Evolutionary conservation across 30 jellyfish, hydroid and myxozoan species (phyloP).

Genomic region (Catostylus mosaicus): DNA sequence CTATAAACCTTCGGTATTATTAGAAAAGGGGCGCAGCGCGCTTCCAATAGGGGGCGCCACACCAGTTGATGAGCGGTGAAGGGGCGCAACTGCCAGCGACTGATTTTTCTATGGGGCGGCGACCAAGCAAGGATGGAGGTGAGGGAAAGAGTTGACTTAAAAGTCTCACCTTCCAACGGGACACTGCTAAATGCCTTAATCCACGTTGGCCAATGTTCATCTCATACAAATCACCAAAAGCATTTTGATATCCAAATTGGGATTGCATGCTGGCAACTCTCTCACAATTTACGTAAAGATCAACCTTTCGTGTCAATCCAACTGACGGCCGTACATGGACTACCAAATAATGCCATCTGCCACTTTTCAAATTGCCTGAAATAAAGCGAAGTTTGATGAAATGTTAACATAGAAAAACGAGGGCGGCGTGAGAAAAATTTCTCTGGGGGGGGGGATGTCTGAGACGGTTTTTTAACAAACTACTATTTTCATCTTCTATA

Average conservation of each 20-base stretch:
- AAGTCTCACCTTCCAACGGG: slow-evolving; percentile 63
- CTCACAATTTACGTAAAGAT: slow-evolving; percentile 72
- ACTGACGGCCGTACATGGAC: slow-evolving; percentile 58
- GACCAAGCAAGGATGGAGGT: too few relatives aligned
- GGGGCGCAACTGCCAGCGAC: too few relatives aligned
- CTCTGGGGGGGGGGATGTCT: too few relatives aligned
- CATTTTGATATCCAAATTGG: slow-evolving; percentile 50
- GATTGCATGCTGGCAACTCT: slow-evolving; percentile 66
- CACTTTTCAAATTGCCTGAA: slow-evolving; percentile 61
- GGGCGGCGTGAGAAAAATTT: too few relatives aligned
- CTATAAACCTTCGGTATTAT: too few relatives aligned
- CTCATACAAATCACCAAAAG: slow-evolving; percentile 48
- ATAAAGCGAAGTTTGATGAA: too few relatives aligned
- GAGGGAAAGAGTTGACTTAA: not conserved
- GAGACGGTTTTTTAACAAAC: too few relatives aligned
- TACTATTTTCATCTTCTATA: too few relatives aligned
- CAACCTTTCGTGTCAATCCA: slow-evolving; percentile 61
- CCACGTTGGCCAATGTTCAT: slow-evolving; percentile 75
- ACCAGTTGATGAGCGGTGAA: not conserved
- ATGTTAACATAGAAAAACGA: too few relatives aligned
- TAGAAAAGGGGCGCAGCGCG: too few relatives aligned
- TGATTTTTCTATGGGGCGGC: too few relatives aligned
- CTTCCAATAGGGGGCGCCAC: too few relatives aligned
- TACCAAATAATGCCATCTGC: slow-evolving; percentile 75
- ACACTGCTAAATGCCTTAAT: slow-evolving; percentile 44